Evolutionary conservation across 2,797 vertebrate species (phyloP).

Genomic region (Telmatherina bonti): DNA sequence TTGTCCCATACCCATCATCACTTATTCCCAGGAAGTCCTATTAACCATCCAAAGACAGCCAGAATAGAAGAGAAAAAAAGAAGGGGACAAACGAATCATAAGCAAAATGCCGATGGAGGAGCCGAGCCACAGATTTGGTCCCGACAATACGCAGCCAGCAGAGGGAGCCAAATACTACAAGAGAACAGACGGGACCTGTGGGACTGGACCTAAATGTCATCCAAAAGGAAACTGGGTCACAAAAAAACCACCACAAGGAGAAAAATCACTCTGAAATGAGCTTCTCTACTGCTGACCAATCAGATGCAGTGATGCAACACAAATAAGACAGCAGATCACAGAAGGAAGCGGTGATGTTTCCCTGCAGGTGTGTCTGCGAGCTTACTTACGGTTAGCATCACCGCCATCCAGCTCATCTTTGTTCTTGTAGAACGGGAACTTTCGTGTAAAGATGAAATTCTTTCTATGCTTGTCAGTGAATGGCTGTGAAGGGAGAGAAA

Average conservation of each 20-base stretch:
- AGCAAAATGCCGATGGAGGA: conserved; percentile 89
- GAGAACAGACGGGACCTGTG: background rate
- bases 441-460: conserved; percentile 99
- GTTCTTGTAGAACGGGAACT: conserved; percentile 99
- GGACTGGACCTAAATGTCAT: background rate
- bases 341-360: conserved; percentile 33
- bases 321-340: conserved; percentile 65
- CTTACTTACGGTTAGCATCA: conserved; percentile 98
- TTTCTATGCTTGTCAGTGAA: conserved; percentile 99
- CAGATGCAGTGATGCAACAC: conserved; percentile 36
- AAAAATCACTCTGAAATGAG: background rate
- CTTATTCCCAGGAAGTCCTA: conserved; percentile 99
- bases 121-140: conserved; percentile 71
- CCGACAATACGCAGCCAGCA: conserved; percentile 54
- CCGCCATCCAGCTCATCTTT: conserved; percentile 98
- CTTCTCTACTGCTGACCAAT: conserved; percentile 35
- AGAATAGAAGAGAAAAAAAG: conserved; percentile 81
- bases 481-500: conserved; percentile 99
- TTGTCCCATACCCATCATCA: conserved; percentile 99
- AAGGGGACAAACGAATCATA: conserved; percentile 90
- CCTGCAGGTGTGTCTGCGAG: conserved; percentile 49
- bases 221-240: conserved; percentile 37
- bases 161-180: conserved; percentile 35
- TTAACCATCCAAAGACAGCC: conserved; percentile 85
- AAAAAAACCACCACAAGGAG: conserved; percentile 22